Evolutionary conservation across 2,113 vertebrate genomes (phyloP), one percentile per base, ranked within the genome.

Genomic region (Grantiella picta): DNA sequence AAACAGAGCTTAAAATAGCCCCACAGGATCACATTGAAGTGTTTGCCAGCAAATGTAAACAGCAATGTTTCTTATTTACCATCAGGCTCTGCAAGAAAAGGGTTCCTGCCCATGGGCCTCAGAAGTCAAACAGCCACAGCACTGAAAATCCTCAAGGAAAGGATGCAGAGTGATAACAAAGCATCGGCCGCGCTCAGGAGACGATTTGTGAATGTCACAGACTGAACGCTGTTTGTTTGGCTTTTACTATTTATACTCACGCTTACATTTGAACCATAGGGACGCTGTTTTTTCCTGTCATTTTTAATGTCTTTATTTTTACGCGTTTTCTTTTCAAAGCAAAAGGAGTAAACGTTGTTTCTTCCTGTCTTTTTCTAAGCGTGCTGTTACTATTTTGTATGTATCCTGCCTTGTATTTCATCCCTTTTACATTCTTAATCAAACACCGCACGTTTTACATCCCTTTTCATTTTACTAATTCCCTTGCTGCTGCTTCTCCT

Each of bases 181-280:
- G 73, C 66, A 5, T 13, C 13, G 60, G 45, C 7, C 20, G 57
- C 13, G 63, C 38, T 60, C 15, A 38, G 68, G 17, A 81, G 68
- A 63, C 4, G 0, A 56, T 86, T 33, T 88, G 82, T 66, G 82
- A 93, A 59, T 59, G 82, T 69, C 87, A 53, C 52, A 52, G 93
- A 10, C 90, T 59, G 53, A 65, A 19, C 68, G 4, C 15, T 82
- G 84, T 91, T 96, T 96, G 90, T 92, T 96, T 96, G 75, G 52
- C 7, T 95, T 96, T 60, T 78, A 28, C 96, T 97, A 95, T 96
- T 97, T 96, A 96, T 97, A 96, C 94, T 90, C 33, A 40, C 73
- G 93, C 80, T 97, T 93, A 95, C 88, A 90, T 89, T 75, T 83
- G 61, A 70, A 94, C 88, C 72, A 36, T 92, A 86, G 86, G 68